phyloP scores from a whole-genome alignment of 2,113 vertebrate species.

The Actinemys pallida region DNA sequence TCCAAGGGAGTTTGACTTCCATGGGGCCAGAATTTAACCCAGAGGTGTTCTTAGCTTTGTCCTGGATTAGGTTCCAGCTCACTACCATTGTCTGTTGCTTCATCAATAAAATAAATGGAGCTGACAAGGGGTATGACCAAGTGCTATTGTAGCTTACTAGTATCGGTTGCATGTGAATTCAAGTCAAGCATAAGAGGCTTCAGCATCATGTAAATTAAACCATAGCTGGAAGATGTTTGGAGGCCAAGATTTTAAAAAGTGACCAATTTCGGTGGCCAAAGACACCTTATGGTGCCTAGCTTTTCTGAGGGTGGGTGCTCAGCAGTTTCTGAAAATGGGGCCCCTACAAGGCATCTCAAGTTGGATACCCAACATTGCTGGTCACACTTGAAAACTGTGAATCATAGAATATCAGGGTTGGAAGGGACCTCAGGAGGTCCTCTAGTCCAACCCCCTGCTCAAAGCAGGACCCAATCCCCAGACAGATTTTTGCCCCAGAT shows the following conservation, averaged over 20 bases:
- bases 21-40: slow-evolving; percentile 58
- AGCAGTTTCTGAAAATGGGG: background rate
- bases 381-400: background rate
- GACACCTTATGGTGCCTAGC: background rate
- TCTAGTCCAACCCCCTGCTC: too few species aligned
- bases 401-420: too few species aligned
- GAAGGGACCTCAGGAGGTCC: too few species aligned
- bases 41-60: slow-evolving; percentile 50
- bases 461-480: too few species aligned
- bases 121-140: slow-evolving; percentile 52
- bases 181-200: slow-evolving; percentile 21
- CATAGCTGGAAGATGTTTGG: slow-evolving; percentile 37
- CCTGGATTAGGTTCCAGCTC: slow-evolving; percentile 68
- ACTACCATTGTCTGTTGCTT: slow-evolving; percentile 55
- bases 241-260: slow-evolving; percentile 58
- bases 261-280: slow-evolving; percentile 42
- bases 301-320: background rate
- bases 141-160: slow-evolving; percentile 65
- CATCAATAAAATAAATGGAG: slow-evolving; percentile 41
- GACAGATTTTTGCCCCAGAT: too few species aligned
- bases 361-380: background rate
- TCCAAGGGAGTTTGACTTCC: slow-evolving; percentile 44
- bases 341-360: background rate
- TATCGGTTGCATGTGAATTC: slow-evolving; percentile 66
- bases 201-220: slow-evolving; percentile 52